These are phyloP conservation scores for Biston stratarius DNA, from an alignment of 2,888 invertebrate genomes.

Conservation along the genomic window DNA sequence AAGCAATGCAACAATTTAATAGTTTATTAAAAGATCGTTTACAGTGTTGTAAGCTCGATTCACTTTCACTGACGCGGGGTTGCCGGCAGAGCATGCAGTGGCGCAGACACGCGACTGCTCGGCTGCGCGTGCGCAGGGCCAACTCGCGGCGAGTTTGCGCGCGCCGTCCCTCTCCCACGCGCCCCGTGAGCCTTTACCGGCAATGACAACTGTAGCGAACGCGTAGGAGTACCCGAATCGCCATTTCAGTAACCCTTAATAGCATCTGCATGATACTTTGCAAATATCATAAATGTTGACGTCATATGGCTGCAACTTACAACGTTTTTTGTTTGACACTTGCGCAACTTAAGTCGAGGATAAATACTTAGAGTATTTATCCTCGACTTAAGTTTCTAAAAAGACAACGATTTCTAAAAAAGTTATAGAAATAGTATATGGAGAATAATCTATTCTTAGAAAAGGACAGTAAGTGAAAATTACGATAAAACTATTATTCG, in stretches of 20 bases:
- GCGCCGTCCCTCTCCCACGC: slow-evolving; percentile 69
- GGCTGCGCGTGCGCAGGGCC: slow-evolving; percentile 75
- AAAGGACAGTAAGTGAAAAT: too few species aligned
- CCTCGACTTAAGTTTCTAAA: neutral
- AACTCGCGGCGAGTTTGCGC: slow-evolving; percentile 64
- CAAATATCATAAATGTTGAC: slow-evolving; percentile 46
- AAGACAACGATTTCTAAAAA: too few species aligned
- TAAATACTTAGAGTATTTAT: too few species aligned
- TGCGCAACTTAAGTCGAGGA: slow-evolving; percentile 9
- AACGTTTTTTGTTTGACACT: slow-evolving; percentile 14
- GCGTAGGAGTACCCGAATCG: slow-evolving; percentile 76
- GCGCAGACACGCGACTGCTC: slow-evolving; percentile 67
- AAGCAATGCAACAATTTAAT: slow-evolving; percentile 34
- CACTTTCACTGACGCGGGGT: slow-evolving; percentile 74
- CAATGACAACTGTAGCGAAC: slow-evolving; percentile 64
- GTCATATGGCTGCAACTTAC: slow-evolving; percentile 15
- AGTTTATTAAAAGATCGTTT: slow-evolving; percentile 31
- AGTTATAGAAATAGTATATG: neutral
- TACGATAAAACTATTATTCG: slow-evolving; percentile 1
- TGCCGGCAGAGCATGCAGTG: slow-evolving; percentile 47
- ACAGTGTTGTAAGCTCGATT: slow-evolving; percentile 55
- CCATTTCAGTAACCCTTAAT: slow-evolving; percentile 77
- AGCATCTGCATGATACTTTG: slow-evolving; percentile 42
- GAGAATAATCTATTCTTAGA: neutral
- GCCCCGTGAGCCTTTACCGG: slow-evolving; percentile 63